Evolutionary conservation across 2,797 vertebrate species (phyloP).

Genomic region (Phataginus tetradactyla): DNA sequence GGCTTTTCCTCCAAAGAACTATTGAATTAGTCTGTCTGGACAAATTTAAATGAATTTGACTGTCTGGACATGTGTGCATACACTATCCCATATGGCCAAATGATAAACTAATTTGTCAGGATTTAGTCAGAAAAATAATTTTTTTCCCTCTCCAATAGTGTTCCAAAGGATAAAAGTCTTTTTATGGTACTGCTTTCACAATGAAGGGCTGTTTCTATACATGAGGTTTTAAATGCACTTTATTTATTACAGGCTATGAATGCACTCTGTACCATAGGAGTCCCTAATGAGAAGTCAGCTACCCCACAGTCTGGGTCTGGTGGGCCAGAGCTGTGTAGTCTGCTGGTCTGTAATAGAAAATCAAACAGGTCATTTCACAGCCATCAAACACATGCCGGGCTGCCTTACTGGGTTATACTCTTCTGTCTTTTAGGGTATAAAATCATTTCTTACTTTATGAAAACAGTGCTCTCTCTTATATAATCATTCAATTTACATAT

Average conservation of each 20-base stretch:
- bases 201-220: constrained; percentile 43
- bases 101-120: constrained; percentile 60
- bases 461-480: constrained; percentile 84
- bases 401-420: constrained; percentile 81
- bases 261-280: constrained; percentile 42
- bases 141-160: neutral
- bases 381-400: constrained; percentile 79
- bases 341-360: constrained; percentile 81
- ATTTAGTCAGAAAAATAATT: neutral
- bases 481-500: constrained; percentile 86
- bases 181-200: neutral
- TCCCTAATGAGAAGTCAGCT: constrained; percentile 74
- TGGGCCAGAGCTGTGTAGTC: constrained; percentile 58
- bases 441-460: constrained; percentile 84
- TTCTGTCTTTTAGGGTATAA: constrained; percentile 82
- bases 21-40: constrained; percentile 65
- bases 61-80: constrained; percentile 57
- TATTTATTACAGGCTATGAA: constrained; percentile 68
- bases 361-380: constrained; percentile 85
- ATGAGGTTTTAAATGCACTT: constrained; percentile 67
- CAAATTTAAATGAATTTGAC: constrained; percentile 65
- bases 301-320: constrained; percentile 61
- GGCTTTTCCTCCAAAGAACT: constrained; percentile 61
- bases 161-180: constrained; percentile 59
- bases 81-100: constrained; percentile 58